Evolutionary conservation across 2,888 invertebrate species (phyloP).

Genomic region (Cataglyphis altisquamis): DNA sequence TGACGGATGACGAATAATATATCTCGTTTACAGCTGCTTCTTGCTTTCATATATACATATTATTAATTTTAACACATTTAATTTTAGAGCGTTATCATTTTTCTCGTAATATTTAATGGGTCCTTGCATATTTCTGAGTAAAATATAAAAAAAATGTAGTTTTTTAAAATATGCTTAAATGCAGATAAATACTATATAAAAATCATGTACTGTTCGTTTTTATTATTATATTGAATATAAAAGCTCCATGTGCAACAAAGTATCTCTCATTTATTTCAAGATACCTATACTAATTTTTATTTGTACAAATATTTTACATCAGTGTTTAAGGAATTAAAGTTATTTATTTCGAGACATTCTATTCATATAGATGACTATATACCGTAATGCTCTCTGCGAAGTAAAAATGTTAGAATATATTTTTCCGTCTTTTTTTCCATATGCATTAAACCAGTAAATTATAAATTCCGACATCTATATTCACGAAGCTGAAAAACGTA

Average conservation of each 20-base stretch:
- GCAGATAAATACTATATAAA: background rate
- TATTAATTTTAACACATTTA: background rate
- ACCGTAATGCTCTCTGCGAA: background rate
- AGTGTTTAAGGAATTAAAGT: background rate
- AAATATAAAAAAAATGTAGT: background rate
- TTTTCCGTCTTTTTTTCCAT: background rate
- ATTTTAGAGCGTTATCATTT: background rate
- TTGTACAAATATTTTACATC: background rate
- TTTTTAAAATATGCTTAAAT: background rate
- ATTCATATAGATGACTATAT: background rate
- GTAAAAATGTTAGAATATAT: background rate
- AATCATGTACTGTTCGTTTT: background rate
- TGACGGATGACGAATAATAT: background rate
- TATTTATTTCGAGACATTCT: background rate
- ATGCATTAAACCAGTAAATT: slow-evolving; percentile 30
- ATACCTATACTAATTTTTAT: background rate
- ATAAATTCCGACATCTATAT: slow-evolving; percentile 14
- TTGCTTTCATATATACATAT: too few species aligned
- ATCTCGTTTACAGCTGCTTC: background rate
- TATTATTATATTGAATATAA: background rate
- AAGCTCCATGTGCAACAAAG: background rate
- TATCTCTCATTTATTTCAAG: background rate
- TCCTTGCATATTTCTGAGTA: background rate
- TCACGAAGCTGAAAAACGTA: slow-evolving; percentile 56
- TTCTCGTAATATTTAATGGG: background rate